Conservation (phyloP, 2,113 vertebrate species). For the Mionectes macconnelli region DNA sequence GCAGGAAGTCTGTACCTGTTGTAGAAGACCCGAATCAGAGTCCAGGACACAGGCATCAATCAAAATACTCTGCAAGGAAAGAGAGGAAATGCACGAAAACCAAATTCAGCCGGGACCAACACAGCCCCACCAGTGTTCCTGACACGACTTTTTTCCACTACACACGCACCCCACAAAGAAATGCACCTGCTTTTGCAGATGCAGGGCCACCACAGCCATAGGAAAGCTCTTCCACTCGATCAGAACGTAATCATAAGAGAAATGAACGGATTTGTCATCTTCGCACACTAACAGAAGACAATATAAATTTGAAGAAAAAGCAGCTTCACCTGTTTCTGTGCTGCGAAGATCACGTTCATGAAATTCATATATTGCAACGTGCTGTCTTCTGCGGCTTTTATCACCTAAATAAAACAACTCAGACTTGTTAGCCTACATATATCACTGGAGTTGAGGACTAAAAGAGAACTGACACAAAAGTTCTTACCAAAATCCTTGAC, state of each 20-base stretch:
- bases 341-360: conserved; percentile 98
- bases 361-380: conserved; percentile 97
- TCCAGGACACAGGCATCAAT: conserved; percentile 96
- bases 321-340: conserved; percentile 89
- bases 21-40: conserved; percentile 92
- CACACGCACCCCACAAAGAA: background rate
- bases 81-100: background rate
- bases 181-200: background rate
- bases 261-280: background rate
- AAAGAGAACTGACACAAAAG: background rate
- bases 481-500: conserved; percentile 92
- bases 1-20: conserved; percentile 80
- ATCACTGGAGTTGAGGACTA: background rate
- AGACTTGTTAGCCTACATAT: background rate
- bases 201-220: background rate
- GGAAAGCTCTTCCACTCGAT: background rate
- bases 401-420: conserved; percentile 77
- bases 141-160: background rate
- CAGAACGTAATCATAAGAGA: background rate
- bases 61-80: conserved; percentile 82
- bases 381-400: conserved; percentile 94
- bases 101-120: background rate
- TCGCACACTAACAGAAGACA: background rate
- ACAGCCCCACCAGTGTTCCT: background rate
- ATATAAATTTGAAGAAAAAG: background rate